These are phyloP conservation scores for Aphrophora alni DNA, from an alignment of 2,888 invertebrate species.

Conservation along the genomic window DNA sequence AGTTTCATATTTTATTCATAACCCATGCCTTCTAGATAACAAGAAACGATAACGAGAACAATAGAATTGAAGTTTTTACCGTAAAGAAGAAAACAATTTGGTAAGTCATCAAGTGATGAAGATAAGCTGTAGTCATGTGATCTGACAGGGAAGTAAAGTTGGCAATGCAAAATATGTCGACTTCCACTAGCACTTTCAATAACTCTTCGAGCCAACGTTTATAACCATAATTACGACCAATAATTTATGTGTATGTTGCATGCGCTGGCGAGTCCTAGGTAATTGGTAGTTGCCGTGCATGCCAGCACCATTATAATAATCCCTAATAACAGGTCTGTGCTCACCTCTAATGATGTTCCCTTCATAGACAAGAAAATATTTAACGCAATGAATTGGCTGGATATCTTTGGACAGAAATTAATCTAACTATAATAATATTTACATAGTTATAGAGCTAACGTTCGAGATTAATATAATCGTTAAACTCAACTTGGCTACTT, in stretches of 20 bases:
- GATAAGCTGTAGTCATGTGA: neutral
- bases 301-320: constrained; percentile 30
- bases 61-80: neutral
- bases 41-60: neutral
- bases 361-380: constrained; percentile 6
- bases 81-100: neutral
- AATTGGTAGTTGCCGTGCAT: constrained; percentile 30
- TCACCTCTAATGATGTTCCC: constrained; percentile 5
- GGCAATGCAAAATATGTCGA: neutral
- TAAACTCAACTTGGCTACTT: neutral
- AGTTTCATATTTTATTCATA: constrained; percentile 9
- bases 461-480: neutral
- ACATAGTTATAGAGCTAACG: neutral
- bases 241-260: constrained; percentile 38
- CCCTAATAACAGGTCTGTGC: constrained; percentile 29
- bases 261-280: constrained; percentile 29
- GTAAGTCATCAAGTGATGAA: neutral
- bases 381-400: constrained; percentile 2
- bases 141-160: constrained; percentile 20
- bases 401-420: neutral
- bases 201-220: constrained; percentile 37
- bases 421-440: constrained; percentile 2
- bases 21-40: neutral
- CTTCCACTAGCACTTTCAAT: constrained; percentile 34
- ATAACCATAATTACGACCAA: constrained; percentile 37